Conservation (phyloP, 2,113 vertebrate genomes). For the Philantomba maxwellii region DNA sequence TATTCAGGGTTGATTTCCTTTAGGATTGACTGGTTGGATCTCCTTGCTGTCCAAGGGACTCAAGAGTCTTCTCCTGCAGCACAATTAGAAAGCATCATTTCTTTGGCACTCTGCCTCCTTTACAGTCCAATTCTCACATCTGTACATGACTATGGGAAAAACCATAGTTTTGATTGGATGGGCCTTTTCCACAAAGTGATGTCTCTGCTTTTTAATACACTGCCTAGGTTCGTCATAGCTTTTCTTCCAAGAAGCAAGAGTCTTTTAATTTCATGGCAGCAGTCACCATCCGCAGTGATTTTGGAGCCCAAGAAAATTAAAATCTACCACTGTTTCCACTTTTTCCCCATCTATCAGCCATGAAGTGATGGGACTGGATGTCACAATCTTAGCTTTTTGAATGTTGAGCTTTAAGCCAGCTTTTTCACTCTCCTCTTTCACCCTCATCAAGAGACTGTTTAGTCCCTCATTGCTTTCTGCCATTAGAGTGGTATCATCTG, state of each 20-base stretch:
- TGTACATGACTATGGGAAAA: background rate
- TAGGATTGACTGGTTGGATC: background rate
- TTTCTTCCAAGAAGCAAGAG: background rate
- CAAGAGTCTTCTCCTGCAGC: background rate
- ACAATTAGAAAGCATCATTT: background rate
- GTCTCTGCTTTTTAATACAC: background rate
- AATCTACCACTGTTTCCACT: background rate
- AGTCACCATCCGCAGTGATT: background rate
- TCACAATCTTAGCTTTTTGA: background rate
- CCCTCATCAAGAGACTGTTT: background rate
- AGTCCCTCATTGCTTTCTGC: background rate
- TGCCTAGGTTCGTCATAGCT: background rate
- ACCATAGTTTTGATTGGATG: background rate
- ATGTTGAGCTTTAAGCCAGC: background rate
- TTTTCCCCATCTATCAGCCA: background rate
- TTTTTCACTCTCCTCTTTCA: background rate
- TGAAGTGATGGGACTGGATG: background rate
- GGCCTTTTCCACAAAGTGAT: background rate
- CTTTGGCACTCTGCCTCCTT: background rate
- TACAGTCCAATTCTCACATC: background rate
- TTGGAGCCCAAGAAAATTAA: background rate
- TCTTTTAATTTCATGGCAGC: background rate
- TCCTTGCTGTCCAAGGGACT: background rate
- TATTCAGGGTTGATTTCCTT: background rate
- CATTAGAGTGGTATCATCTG: background rate